A percentile compares a stretch with the other conserved stretches of the same genome.
Conservation (phyloP, 2,888 invertebrate genomes). For the Morinoia aosen region DNA sequence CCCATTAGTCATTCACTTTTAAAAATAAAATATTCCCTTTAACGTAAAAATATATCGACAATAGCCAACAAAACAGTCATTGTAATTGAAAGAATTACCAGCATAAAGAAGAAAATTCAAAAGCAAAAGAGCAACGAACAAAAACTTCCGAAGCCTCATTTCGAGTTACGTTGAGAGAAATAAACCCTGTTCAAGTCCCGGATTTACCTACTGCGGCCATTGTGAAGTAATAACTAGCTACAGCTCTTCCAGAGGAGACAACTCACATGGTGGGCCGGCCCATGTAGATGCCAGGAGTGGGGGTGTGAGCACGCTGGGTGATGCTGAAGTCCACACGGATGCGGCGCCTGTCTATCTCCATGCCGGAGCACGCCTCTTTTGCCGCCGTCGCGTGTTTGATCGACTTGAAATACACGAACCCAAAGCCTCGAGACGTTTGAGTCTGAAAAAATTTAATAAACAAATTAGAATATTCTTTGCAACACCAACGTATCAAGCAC, state of each 20-base stretch:
- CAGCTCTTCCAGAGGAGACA: background rate
- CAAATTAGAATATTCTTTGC: background rate
- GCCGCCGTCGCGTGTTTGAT: slow-evolving; percentile 92
- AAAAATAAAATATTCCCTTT: no score
- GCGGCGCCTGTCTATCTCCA: slow-evolving; percentile 92
- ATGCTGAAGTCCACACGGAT: slow-evolving; percentile 97
- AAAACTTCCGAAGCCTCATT: no score
- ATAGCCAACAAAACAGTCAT: no score
- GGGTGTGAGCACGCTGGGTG: slow-evolving; percentile 95
- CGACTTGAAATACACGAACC: slow-evolving; percentile 93
- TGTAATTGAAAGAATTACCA: no score
- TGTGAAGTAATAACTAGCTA: no score
- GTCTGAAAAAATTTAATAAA: slow-evolving; percentile 77
- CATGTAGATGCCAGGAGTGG: slow-evolving; percentile 97
- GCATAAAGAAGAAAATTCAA: no score
- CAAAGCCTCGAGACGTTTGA: slow-evolving; percentile 94
- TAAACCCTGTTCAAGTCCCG: no score
- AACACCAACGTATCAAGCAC: background rate
- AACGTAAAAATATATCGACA: no score
- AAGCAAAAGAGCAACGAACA: no score
- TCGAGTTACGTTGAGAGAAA: no score
- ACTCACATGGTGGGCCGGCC: slow-evolving; percentile 89
- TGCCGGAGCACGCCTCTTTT: slow-evolving; percentile 92
- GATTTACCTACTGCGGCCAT: no score
- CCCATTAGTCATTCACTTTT: no score